phyloP scores from a whole-genome alignment of 2,797 vertebrate genomes.

The Rhabdomys pumilio region DNA sequence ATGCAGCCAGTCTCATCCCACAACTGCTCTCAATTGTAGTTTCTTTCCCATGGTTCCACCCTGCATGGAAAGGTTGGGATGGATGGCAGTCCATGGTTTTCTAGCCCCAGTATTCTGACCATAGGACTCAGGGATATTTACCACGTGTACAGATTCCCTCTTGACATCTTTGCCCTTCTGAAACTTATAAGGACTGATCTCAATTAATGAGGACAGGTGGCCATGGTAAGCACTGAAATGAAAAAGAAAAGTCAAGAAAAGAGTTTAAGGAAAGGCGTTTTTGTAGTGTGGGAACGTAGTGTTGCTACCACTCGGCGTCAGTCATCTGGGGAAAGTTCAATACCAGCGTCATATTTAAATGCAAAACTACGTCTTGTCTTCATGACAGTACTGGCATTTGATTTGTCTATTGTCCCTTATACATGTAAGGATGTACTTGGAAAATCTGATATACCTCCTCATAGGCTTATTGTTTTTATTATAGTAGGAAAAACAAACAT shows the following conservation, averaged over 20 bases:
- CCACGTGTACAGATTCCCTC: slow-evolving; percentile 96
- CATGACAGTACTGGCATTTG: background rate
- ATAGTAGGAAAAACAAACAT: background rate
- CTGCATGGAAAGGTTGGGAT: background rate
- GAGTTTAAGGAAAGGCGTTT: background rate
- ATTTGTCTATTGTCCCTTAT: slow-evolving; percentile 3
- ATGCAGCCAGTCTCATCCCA: background rate
- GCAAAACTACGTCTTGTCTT: background rate
- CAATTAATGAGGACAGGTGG: slow-evolving; percentile 97
- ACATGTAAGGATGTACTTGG: background rate
- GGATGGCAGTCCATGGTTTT: background rate
- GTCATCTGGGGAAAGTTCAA: background rate
- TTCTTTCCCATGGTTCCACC: background rate
- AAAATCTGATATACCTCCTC: background rate
- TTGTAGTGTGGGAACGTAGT: background rate
- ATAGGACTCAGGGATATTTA: slow-evolving; percentile 89
- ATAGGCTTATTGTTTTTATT: background rate
- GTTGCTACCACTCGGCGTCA: no score
- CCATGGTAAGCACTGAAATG: slow-evolving; percentile 96
- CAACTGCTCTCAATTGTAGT: background rate
- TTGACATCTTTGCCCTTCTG: slow-evolving; percentile 91
- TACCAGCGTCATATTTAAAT: background rate
- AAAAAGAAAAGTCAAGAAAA: slow-evolving; percentile 61
- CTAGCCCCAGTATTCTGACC: background rate
- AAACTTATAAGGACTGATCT: slow-evolving; percentile 99